Evolutionary conservation across 2,113 vertebrate species (phyloP).

Genomic region (Protobothrops flavoviridis): DNA sequence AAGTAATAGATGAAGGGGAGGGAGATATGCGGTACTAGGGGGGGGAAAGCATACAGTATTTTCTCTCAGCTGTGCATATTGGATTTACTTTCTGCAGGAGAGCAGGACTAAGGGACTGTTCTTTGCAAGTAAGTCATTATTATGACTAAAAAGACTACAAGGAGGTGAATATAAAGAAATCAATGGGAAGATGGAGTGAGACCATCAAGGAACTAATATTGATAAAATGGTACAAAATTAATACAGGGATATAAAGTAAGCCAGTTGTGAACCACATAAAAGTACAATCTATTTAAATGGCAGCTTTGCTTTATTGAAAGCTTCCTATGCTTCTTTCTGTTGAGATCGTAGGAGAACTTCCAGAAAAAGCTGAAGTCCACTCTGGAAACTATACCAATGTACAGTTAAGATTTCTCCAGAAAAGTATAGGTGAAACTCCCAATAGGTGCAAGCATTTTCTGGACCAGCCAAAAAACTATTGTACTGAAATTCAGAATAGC

Average conservation of each 20-base stretch:
- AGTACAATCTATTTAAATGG: background rate
- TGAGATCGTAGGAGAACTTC: background rate
- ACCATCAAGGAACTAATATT: background rate
- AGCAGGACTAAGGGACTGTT: background rate
- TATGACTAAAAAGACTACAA: background rate
- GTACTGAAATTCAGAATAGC: background rate
- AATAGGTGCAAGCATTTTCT: background rate
- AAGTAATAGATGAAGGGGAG: background rate
- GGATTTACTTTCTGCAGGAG: background rate
- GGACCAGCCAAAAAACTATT: background rate
- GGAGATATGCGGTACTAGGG: background rate
- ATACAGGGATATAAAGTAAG: background rate
- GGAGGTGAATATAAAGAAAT: background rate
- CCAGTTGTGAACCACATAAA: background rate
- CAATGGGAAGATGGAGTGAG: background rate
- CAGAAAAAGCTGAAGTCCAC: background rate
- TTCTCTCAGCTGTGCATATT: background rate
- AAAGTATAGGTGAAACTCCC: background rate
- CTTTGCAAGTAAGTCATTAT: background rate
- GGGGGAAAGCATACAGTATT: background rate
- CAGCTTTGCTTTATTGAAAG: background rate
- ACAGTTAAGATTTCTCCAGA: background rate
- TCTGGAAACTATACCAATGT: background rate
- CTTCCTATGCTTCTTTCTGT: background rate
- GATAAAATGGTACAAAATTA: background rate